Evolutionary conservation across 2,797 vertebrate genomes (phyloP).

Genomic region (Artibeus jamaicensis): DNA sequence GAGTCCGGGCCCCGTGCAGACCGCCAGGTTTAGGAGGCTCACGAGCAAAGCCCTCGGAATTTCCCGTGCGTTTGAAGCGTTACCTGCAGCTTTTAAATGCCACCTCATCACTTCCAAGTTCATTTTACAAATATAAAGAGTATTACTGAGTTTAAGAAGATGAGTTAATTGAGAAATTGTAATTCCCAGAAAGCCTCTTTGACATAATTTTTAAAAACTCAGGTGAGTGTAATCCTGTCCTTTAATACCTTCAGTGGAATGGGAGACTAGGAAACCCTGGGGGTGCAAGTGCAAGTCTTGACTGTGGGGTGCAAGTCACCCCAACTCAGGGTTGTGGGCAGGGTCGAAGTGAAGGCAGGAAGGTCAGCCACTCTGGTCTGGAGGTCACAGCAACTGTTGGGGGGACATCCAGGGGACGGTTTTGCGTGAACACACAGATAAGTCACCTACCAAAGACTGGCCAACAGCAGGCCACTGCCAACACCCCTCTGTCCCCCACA

Average conservation of each 20-base stretch:
- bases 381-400: fast-evolving
- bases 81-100: not conserved
- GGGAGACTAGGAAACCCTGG: not conserved
- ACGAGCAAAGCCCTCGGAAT: not conserved
- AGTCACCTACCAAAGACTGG: fast-evolving
- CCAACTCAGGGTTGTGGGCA: not conserved
- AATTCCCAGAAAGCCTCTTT: slow-evolving; percentile 70
- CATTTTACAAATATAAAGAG: slow-evolving; percentile 39
- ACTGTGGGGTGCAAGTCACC: fast-evolving
- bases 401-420: not conserved
- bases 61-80: not conserved
- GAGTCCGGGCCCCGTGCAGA: fast-evolving
- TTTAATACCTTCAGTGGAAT: not conserved
- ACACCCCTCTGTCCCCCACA: fast-evolving
- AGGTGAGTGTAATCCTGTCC: slow-evolving; percentile 62
- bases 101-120: not conserved
- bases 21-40: fast-evolving
- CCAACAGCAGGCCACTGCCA: fast-evolving
- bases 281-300: too few species aligned
- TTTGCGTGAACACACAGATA: fast-evolving
- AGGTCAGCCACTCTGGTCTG: fast-evolving
- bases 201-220: slow-evolving; percentile 55
- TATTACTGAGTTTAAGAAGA: slow-evolving; percentile 11
- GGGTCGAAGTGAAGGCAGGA: fast-evolving
- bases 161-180: slow-evolving; percentile 66